These are phyloP conservation scores for Equus przewalskii DNA, from an alignment of 2,113 vertebrate species.

Conservation along the genomic window DNA sequence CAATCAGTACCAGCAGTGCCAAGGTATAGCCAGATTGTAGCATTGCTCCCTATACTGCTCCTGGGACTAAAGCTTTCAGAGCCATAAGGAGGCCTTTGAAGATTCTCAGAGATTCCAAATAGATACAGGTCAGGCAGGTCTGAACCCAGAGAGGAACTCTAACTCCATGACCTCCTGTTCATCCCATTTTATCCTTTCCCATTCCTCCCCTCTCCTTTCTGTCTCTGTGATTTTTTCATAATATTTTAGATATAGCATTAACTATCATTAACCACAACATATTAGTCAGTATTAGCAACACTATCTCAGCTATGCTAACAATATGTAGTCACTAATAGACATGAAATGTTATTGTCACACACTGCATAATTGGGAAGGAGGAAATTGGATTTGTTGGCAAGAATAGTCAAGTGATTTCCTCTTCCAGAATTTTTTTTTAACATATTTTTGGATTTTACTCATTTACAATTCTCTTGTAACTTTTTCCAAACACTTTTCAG, in stretches of 20 bases:
- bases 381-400: neutral
- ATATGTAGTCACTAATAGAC: constrained; percentile 38
- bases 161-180: neutral
- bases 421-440: constrained; percentile 17
- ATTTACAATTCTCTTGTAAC: neutral
- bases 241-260: constrained; percentile 46
- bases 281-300: constrained; percentile 41
- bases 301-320: neutral
- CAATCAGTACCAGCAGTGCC: neutral
- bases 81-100: neutral
- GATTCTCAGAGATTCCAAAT: neutral
- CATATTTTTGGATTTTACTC: neutral
- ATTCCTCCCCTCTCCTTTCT: neutral
- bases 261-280: constrained; percentile 29
- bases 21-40: constrained; percentile 5
- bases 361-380: neutral
- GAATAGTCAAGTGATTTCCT: constrained; percentile 14
- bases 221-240: constrained; percentile 12
- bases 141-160: neutral
- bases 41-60: neutral
- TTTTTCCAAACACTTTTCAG: constrained; percentile 45
- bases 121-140: neutral
- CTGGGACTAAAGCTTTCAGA: neutral
- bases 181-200: neutral
- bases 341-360: neutral